Percentiles rank a stretch among this genome's conserved stretches.
These are phyloP conservation scores for Malurus melanocephalus DNA, from an alignment of 2,113 vertebrate genomes.

Conservation along the genomic window DNA sequence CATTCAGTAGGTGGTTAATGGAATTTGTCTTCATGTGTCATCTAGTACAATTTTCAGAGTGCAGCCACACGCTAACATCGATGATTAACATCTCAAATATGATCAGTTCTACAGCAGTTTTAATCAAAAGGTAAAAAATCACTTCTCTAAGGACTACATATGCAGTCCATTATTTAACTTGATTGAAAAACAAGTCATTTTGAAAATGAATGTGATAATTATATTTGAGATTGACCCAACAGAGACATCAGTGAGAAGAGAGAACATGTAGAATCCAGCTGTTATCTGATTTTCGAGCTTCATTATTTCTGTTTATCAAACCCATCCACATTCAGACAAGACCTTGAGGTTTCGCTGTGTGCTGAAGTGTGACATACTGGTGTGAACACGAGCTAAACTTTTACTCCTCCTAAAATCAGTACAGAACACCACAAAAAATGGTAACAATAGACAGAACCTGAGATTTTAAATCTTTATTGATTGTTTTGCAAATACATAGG, in stretches of 20 bases:
- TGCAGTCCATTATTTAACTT: neutral
- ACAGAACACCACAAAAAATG: neutral
- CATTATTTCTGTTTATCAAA: slow-evolving; percentile 26
- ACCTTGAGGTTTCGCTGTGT: neutral
- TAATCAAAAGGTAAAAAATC: slow-evolving; percentile 33
- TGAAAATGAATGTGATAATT: neutral
- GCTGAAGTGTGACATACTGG: neutral
- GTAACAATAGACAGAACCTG: neutral
- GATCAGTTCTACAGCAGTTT: neutral
- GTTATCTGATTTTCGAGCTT: neutral
- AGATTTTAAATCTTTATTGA: slow-evolving; percentile 8
- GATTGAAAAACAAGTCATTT: slow-evolving; percentile 25
- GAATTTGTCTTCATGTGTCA: slow-evolving; percentile 15
- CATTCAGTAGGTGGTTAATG: slow-evolving; percentile 10
- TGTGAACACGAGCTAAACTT: neutral
- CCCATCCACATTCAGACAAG: neutral
- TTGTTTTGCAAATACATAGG: slow-evolving; percentile 43
- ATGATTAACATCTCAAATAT: neutral
- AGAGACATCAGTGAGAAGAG: neutral
- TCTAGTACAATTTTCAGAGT: neutral
- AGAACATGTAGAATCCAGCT: neutral
- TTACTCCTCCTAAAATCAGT: neutral
- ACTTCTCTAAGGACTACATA: neutral
- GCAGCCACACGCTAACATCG: neutral
- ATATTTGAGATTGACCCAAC: slow-evolving; percentile 7